Base-by-base conservation (phyloP, 1,140 invertebrate species). In the Pogonomyrmex californicus region DNA sequence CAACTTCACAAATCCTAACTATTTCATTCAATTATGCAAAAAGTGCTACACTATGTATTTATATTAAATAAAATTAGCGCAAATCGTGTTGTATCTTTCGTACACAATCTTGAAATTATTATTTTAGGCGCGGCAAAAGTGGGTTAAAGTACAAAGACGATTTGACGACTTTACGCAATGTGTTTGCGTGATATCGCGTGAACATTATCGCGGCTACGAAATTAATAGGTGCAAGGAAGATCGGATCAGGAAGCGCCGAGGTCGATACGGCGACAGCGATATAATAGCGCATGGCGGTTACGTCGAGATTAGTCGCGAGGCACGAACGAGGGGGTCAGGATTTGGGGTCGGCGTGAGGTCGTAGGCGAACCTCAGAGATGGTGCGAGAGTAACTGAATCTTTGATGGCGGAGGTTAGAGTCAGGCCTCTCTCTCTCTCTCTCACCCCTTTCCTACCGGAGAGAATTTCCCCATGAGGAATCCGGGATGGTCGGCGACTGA, bases 351-450 rank as follows among this genome's bases (percentile, higher is more conserved):
- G 88, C 81, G 91, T 85, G 86, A 92, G 89, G 71, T 92, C 88
- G 90, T 70, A 88, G 90, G 85, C 41, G 71, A 87, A 85, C 90
- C 88, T 83, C 90, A 90, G 87, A 90, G 87, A 51, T 91, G 91
- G 93, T 92, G 93, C 81, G 91, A 91, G 87, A 90, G 58, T 78
- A 85, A 62, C 86, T 94, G 93, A 94, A 94, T 94, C 92, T 94
- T 94, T 94, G 91, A 94, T 94, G 90, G 86, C 58, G 58, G 86
- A 91, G 89, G 66, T 91, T 66, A 86, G 71, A 75, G 86, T 60
- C 66, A 60, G 51, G 54, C 83, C 23, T 23, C 23, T 23, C 23
- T 23, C 23, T 23, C 23, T 23, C 23, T 23, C 23, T 77, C 23
- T 51, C 76, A 63, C 68, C 33, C 66, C 47, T 62, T 73, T 86